These are phyloP conservation scores for Spheniscus mendiculus DNA, from an alignment of 2,113 vertebrate genomes.

Conservation along the genomic window DNA sequence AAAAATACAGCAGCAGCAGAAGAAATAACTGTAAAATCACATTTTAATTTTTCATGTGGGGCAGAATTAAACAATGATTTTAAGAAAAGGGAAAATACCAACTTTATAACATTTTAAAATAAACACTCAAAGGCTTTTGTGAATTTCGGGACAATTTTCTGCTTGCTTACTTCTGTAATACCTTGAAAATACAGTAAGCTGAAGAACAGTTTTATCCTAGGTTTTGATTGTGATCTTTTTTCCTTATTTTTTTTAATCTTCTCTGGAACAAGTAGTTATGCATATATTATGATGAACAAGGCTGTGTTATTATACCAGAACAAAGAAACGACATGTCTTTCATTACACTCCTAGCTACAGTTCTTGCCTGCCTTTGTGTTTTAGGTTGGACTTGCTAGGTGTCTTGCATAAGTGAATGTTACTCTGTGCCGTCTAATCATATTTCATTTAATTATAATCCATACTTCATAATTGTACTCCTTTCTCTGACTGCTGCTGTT, in stretches of 20 bases:
- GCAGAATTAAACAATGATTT: not conserved
- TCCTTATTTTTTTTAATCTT: not conserved
- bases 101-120: not conserved
- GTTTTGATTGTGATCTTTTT: not conserved
- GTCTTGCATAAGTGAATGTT: not conserved
- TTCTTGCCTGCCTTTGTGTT: not conserved
- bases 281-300: not conserved
- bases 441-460: conserved; percentile 3
- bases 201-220: not conserved
- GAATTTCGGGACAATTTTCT: not conserved
- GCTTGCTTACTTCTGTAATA: not conserved
- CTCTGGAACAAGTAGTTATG: not conserved
- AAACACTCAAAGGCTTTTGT: not conserved
- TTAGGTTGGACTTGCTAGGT: not conserved
- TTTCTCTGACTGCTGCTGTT: not conserved
- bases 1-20: not conserved
- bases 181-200: not conserved
- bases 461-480: not conserved
- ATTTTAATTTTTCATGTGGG: not conserved
- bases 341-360: not conserved
- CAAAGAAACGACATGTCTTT: not conserved
- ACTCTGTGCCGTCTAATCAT: not conserved
- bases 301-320: not conserved
- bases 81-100: not conserved
- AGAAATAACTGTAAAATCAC: not conserved